Conservation (phyloP, 1,140 invertebrate genomes). For the Eurytemora carolleeae region DNA sequence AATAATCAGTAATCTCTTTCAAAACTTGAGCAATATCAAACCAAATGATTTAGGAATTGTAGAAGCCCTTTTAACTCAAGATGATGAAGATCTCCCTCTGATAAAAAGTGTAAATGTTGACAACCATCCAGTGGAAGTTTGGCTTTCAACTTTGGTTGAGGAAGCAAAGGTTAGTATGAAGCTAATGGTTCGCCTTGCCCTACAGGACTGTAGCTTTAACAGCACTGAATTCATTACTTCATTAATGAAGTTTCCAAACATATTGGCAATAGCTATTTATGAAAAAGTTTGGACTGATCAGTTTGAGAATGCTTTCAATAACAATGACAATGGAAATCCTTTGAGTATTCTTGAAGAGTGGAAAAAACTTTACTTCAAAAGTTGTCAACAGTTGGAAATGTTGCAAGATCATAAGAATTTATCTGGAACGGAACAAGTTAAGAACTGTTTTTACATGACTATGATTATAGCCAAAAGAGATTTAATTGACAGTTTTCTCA, state of each 20-base stretch:
- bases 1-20: not conserved
- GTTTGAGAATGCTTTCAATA: not conserved
- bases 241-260: not conserved
- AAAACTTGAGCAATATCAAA: not conserved
- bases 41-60: not conserved
- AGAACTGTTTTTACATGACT: not conserved
- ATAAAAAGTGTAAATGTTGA: not conserved
- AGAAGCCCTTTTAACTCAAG: not conserved
- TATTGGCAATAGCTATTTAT: not conserved
- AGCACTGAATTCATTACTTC: not conserved
- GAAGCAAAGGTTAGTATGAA: not conserved
- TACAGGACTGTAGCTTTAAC: not conserved
- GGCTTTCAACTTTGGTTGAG: not conserved
- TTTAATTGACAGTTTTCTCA: not conserved
- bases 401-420: not conserved
- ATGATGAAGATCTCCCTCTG: not conserved
- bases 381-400: not conserved
- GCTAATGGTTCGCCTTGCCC: not conserved
- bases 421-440: not conserved
- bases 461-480: not conserved
- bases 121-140: not conserved
- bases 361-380: not conserved
- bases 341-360: not conserved
- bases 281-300: not conserved
- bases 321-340: not conserved